A percentile compares a stretch with the other conserved stretches of the same genome.
Evolutionary conservation across 2,888 invertebrate genomes (phyloP).

Genomic region (Ormia ochracea): DNA sequence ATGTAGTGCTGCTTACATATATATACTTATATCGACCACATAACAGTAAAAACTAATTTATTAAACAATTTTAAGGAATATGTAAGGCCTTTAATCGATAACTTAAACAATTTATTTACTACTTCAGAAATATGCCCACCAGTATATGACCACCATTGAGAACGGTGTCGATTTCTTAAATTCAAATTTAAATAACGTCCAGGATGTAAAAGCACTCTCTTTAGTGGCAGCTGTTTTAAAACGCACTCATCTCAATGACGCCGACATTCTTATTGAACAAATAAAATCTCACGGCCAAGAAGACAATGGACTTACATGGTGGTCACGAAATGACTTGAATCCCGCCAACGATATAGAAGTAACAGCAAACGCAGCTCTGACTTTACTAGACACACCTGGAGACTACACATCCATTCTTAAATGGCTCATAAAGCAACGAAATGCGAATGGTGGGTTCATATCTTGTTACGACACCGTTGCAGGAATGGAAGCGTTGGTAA

Average conservation of each 20-base stretch:
- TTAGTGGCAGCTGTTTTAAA: conserved; percentile 84
- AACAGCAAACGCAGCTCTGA: conserved; percentile 89
- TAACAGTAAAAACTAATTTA: no score
- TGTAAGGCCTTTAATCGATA: no score
- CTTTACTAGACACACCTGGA: conserved; percentile 76
- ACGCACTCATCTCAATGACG: conserved; percentile 81
- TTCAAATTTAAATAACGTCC: conserved; percentile 80
- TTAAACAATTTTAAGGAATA: no score
- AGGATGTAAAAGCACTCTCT: conserved; percentile 85
- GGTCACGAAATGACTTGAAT: conserved; percentile 79
- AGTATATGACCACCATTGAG: conserved; percentile 82
- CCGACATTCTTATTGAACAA: conserved; percentile 77
- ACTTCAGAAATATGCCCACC: conserved; percentile 34
- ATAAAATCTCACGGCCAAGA: conserved; percentile 75
- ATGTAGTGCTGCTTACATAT: no score
- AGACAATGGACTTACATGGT: conserved; percentile 82
- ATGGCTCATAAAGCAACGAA: conserved; percentile 84
- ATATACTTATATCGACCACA: no score
- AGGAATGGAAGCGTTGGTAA: conserved; percentile 82
- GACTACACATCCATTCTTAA: conserved; percentile 79
- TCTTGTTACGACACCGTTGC: conserved; percentile 86
- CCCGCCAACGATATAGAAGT: conserved; percentile 84
- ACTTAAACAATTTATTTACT: no score
- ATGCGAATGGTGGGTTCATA: conserved; percentile 82
- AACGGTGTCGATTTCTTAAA: conserved; percentile 86